Evolutionary conservation across 2,888 invertebrate genomes (phyloP).

Genomic region (Phengaris arion): DNA sequence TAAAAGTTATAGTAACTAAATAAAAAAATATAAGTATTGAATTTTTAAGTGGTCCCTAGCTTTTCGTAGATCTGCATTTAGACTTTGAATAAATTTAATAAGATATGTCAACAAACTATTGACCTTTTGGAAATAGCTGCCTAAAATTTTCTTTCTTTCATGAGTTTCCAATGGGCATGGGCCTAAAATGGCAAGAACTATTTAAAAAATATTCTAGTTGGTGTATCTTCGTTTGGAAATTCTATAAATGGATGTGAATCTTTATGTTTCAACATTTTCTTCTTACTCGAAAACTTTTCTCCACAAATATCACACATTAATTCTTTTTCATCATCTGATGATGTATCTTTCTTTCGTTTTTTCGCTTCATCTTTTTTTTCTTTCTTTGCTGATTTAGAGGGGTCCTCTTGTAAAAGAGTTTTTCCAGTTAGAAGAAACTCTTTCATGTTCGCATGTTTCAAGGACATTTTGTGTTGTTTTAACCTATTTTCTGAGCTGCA

Average conservation of each 20-base stretch:
- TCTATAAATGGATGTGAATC: slow-evolving; percentile 73
- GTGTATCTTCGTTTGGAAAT: slow-evolving; percentile 71
- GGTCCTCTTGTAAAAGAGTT: slow-evolving; percentile 51
- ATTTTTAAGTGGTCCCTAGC: slow-evolving; percentile 2
- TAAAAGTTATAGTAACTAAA: no score
- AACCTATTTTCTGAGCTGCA: slow-evolving; percentile 69
- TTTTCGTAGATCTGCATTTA: neutral
- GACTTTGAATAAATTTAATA: neutral
- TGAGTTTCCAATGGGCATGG: neutral
- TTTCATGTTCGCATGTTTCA: slow-evolving; percentile 68
- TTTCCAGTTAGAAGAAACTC: slow-evolving; percentile 63
- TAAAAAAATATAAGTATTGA: no score
- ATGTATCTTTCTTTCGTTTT: slow-evolving; percentile 47
- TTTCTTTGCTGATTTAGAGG: slow-evolving; percentile 48
- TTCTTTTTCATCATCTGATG: slow-evolving; percentile 36
- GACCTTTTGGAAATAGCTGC: neutral
- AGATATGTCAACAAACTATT: neutral
- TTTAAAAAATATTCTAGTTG: slow-evolving; percentile 76
- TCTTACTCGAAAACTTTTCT: slow-evolving; percentile 59
- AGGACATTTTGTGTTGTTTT: slow-evolving; percentile 62
- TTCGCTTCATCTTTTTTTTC: slow-evolving; percentile 39
- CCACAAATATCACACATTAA: slow-evolving; percentile 69
- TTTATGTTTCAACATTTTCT: slow-evolving; percentile 66
- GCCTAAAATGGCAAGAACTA: slow-evolving; percentile 49
- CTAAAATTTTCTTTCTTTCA: neutral